A percentile compares a stretch with the other conserved stretches of the same genome.
Conservation (phyloP, 1,140 invertebrate genomes). For the Plutomurus gul region DNA sequence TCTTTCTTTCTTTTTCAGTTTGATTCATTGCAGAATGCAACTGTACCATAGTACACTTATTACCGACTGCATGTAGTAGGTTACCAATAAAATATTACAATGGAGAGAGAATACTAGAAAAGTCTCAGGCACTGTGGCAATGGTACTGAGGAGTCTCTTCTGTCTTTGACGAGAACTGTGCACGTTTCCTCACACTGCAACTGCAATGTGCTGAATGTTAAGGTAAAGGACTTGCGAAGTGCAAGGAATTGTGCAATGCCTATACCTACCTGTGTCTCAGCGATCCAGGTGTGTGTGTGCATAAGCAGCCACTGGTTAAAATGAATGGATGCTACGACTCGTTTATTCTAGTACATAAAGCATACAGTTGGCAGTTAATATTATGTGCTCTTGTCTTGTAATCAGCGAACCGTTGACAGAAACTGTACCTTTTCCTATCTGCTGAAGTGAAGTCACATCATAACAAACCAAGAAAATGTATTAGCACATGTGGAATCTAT, state of each 20-base stretch:
- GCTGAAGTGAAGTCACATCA: not conserved
- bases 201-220: not conserved
- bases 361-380: not conserved
- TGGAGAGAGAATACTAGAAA: no score
- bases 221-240: slow-evolving; percentile 28
- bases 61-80: no score
- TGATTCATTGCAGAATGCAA: no score
- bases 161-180: not conserved
- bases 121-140: not conserved
- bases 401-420: slow-evolving; percentile 6
- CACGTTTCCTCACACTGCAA: not conserved
- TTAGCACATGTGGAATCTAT: not conserved
- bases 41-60: no score
- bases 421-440: slow-evolving; percentile 29
- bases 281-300: no score
- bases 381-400: not conserved
- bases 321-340: no score
- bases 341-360: no score
- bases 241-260: no score
- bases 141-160: no score
- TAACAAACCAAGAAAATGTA: not conserved
- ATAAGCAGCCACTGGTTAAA: no score
- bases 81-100: no score
- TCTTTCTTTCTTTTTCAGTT: not conserved
- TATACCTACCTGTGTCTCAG: no score